Base-by-base conservation (phyloP, 2,888 invertebrate species). In the Agonopterix alstromeriana region DNA sequence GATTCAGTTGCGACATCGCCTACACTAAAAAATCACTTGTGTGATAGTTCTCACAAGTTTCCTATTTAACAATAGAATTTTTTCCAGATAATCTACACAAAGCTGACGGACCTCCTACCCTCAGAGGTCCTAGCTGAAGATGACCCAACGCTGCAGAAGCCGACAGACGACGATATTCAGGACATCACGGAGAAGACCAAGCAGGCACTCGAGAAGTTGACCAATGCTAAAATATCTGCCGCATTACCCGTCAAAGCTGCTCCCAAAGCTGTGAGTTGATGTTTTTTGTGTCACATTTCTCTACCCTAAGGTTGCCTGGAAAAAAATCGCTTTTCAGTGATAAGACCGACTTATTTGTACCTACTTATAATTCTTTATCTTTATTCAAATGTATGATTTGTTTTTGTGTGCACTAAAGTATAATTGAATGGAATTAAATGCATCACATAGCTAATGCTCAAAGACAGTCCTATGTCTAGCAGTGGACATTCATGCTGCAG, bases 161-260 rank as follows among this genome's bases (percentile, higher is more conserved):
- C 99, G 0, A 90, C 92, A 48, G 94, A 94, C 5, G 99, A 99
- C 44, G 94, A 94, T 48, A 91, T 98, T 2, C 92, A 94, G 47
- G 97, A 97, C 58, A 93, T 94, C 0, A 98, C 98, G 0, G 98
- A 98, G 74, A 94, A 93, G 70, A 99, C 98, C 0, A 91, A 95
- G 45, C 90, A 90, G 51, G 98, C 98, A 0, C 77, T 99, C 17
- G 97, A 98, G 77, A 97, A 95, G 69, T 86, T 99, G 42, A 97
- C 97, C 0, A 94, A 86, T 65, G 88, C 88, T 10, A 98, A 98
- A 82, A 97, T 99, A 59, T 95, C 97, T 0, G 98, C 99, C 0
- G 98, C 99, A 0, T 93, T 99, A 94, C 99, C 99, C 0, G 98
- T 98, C 0, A 92, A 98, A 55, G 95, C 97, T 73, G 98, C 98